Conservation (phyloP, 2,888 invertebrate genomes). For the Norana najaformis region DNA sequence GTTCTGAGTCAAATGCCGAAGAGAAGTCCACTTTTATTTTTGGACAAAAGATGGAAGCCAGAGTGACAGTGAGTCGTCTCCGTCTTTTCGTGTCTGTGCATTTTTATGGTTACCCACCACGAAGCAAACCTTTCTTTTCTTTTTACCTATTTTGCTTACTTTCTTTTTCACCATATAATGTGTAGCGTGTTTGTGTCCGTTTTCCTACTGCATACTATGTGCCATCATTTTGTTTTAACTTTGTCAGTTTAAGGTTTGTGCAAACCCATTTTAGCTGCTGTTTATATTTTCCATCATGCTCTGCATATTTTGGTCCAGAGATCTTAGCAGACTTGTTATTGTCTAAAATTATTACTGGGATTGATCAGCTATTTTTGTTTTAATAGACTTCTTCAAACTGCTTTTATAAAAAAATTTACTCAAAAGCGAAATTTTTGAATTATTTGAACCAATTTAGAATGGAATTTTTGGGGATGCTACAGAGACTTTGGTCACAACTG, state of each 20-base stretch:
- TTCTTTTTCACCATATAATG: background rate
- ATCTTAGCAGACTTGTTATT: background rate
- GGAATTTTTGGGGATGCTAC: background rate
- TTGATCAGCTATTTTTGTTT: background rate
- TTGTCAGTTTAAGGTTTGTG: no score
- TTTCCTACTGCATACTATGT: background rate
- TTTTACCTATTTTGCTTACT: background rate
- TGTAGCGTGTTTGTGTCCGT: background rate
- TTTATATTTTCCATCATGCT: background rate
- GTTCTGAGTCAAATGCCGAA: background rate
- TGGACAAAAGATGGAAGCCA: background rate
- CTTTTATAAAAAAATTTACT: background rate
- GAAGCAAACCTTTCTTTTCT: background rate
- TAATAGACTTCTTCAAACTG: background rate
- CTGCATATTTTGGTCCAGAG: background rate
- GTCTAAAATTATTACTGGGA: background rate
- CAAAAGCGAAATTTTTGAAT: background rate
- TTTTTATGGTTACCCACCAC: background rate
- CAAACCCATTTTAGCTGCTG: background rate
- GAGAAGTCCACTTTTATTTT: background rate
- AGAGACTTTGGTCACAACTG: background rate
- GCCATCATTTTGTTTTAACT: background rate
- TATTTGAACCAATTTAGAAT: background rate
- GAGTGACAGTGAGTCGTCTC: background rate
- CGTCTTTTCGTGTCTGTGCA: background rate